phyloP scores from a whole-genome alignment of 2,888 invertebrate species.

The Eumacrocentrus americanus region DNA sequence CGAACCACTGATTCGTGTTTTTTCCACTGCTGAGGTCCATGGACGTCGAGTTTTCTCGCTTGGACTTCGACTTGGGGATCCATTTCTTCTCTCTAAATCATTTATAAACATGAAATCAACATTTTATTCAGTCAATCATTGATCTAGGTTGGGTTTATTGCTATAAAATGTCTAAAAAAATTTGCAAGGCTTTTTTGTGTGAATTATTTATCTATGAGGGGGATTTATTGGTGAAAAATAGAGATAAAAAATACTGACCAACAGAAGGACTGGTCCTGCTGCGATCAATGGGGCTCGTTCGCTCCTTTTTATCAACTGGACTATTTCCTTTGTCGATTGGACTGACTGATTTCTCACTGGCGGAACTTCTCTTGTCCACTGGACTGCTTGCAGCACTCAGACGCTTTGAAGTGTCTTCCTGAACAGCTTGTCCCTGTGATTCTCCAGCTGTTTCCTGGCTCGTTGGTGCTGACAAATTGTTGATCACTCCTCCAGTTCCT shows the following conservation, averaged over 20 bases:
- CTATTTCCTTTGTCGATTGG: slow-evolving; percentile 61
- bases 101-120: no score
- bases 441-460: slow-evolving; percentile 42
- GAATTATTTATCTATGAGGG: no score
- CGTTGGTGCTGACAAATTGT: slow-evolving; percentile 34
- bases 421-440: slow-evolving; percentile 37
- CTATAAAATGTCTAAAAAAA: not conserved
- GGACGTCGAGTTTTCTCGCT: slow-evolving; percentile 63
- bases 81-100: slow-evolving; percentile 49
- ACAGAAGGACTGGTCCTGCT: slow-evolving; percentile 44
- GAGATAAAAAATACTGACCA: slow-evolving; percentile 32
- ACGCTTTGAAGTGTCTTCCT: slow-evolving; percentile 48
- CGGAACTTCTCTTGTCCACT: slow-evolving; percentile 56
- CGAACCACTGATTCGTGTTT: slow-evolving; percentile 55
- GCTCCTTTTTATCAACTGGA: slow-evolving; percentile 54
- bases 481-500: slow-evolving; percentile 40
- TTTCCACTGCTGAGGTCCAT: slow-evolving; percentile 56
- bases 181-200: no score
- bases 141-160: no score
- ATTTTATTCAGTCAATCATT: no score
- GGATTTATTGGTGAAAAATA: not conserved
- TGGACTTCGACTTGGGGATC: slow-evolving; percentile 59
- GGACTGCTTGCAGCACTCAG: slow-evolving; percentile 57
- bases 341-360: slow-evolving; percentile 61
- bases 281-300: slow-evolving; percentile 46